Evolutionary conservation across 2,797 vertebrate genomes (phyloP), one percentile per base, ranked within the genome.

Genomic region (Sitta carolinensis): DNA sequence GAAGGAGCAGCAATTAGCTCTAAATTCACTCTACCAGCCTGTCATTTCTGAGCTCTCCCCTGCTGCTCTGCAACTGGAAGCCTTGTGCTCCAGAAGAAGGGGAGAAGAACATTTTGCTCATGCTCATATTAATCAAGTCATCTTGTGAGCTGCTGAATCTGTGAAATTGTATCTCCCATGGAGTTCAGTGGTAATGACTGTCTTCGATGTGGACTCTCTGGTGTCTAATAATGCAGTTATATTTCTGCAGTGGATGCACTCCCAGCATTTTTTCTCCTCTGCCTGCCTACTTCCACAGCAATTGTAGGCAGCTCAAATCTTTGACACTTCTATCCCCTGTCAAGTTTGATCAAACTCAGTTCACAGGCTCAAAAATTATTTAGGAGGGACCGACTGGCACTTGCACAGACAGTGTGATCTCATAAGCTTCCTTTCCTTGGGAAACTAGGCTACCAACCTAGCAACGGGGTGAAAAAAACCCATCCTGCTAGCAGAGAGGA

Each of bases 381-480:
- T 87, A 70, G 87, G 68, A 91, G 68, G 70, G 93, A 42, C 87
- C 4, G 83, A 88, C 94, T 95, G 91, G 87, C 87, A 84, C 89
- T 94, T 95, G 76, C 73, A 88, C 73, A 96, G 90, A 95, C 83
- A 76, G 73, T 91, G 73, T 88, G 93, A 91, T 94, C 73, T 93
- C 66, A 45, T 93, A 78, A 86, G 73, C 43, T 91, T 95, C 63
- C 66, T 94, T 78, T 93, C 58, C 77, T 93, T 73, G 59, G 66
- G 55, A 94, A 96, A 95, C 87, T 59, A 94, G 94, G 87, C 91
- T 94, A 94, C 62, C 85, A 96, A 29, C 80, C 73, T 90, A 95
- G 79, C 89, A 95, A 96, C 36, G 0, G 48, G 50, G 54, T 40
- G 19, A 55, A 84, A 78, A 83, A 63, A 87, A 57, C 29, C 48